phyloP scores from a whole-genome alignment of 2,113 vertebrate species.

The Scophthalmus maximus region DNA sequence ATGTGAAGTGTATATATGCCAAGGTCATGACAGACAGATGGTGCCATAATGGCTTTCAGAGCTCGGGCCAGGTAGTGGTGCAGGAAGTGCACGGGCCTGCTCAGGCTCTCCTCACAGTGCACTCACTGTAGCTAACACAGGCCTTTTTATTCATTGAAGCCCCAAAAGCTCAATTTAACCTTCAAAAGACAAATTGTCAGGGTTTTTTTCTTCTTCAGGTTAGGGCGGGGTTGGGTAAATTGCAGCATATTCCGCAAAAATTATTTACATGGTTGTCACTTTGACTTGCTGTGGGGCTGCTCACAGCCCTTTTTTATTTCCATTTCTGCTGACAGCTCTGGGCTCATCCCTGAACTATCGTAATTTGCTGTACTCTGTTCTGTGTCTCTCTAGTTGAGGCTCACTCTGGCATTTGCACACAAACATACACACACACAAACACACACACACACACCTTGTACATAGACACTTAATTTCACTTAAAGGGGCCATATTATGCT shows the following conservation, averaged over 20 bases:
- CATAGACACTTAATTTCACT: conserved; percentile 34
- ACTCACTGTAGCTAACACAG: conserved; percentile 56
- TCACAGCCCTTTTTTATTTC: conserved; percentile 68
- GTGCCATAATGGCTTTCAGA: conserved; percentile 74
- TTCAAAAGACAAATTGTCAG: conserved; percentile 68
- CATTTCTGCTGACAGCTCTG: conserved; percentile 73
- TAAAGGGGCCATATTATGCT: too few relatives aligned
- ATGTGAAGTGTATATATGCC: conserved; percentile 67
- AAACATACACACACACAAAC: neutral
- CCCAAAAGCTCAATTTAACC: conserved; percentile 57
- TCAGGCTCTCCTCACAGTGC: conserved; percentile 48
- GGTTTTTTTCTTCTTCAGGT: conserved; percentile 4
- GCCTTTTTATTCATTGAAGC: conserved; percentile 37
- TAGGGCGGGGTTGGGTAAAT: conserved; percentile 45
- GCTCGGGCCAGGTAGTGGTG: conserved; percentile 24
- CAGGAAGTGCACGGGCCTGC: conserved; percentile 57
- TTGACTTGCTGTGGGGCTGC: conserved; percentile 52
- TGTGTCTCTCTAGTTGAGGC: conserved; percentile 42
- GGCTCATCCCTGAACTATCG: conserved; percentile 69
- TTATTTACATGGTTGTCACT: conserved; percentile 78
- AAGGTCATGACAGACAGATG: conserved; percentile 74
- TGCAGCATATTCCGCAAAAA: conserved; percentile 60
- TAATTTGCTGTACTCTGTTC: conserved; percentile 56
- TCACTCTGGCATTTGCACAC: conserved; percentile 12
- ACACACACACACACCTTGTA: conserved; percentile 16